Evolutionary conservation across 1,140 invertebrate species (phyloP), one percentile per base, ranked within the genome.

Genomic region (Dreissena polymorpha): DNA sequence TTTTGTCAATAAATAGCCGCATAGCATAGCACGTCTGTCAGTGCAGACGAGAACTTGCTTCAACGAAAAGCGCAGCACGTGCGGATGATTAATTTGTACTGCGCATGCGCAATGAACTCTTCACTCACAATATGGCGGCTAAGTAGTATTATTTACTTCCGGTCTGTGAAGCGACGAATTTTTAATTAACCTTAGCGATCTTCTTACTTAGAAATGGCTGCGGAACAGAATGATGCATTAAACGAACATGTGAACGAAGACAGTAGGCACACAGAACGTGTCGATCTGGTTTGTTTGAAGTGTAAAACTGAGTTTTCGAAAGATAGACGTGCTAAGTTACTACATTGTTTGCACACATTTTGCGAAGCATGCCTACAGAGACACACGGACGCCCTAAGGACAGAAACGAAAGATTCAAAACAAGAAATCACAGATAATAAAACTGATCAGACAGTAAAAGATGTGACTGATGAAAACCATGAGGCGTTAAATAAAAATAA

Each of bases 311-410:
- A 92, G 27, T 93, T 96, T 16, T 68, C 78, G 51, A 92, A 93
- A 16, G 89, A 94, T 27, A 94, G 92, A 88, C 93, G 94, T 64
- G 96, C 96, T 0, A 97, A 97, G 92, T 94, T 97, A 51, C 93
- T 98, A 74, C 96, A 97, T 91, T 98, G 97, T 91, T 94, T 98
- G 70, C 97, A 98, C 91, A 96, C 96, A 39, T 95, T 96, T 57
- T 98, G 97, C 91, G 94, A 95, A 49, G 93, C 94, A 74, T 98
- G 97, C 93, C 93, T 97, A 77, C 95, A 94, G 81, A 94, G 94
- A 69, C 84, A 3, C 2, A 60, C 16, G 16, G 87, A 87, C 86
- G 84, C 55, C 70, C 87, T 77, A 69, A 76, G 72, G 75, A 76
- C 39, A 12, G 70, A 53, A 39, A 53, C 51, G 21, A 29, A 55